Base-by-base conservation (phyloP, 2,888 invertebrate genomes). In the Tachina lurida region DNA sequence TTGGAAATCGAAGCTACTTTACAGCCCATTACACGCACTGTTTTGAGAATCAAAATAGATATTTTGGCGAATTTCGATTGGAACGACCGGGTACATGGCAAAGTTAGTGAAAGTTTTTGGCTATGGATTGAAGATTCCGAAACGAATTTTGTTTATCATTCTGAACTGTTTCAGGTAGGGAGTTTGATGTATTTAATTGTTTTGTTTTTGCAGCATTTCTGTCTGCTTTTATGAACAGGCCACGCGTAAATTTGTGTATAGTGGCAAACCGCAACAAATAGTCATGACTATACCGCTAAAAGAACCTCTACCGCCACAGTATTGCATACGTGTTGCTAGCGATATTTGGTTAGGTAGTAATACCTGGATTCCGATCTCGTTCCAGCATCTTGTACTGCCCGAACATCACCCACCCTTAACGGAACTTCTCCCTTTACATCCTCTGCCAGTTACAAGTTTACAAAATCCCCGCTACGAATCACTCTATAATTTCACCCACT, bases 91-190 rank as follows among this genome's bases (percentile, higher is more conserved):
- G 95, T 98, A 65, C 98, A 99, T 91, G 97, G 98, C 0, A 96
- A 96, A 92, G 95, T 95, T 0, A 95, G 96, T 0, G 98, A 99
- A 92, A 95, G 97, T 0, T 99, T 98, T 93, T 99, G 98, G 97
- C 95, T 99, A 84, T 99, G 99, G 98, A 97, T 99, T 45, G 99
- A 99, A 92, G 99, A 99, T 93, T 97, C 98, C 0, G 97, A 97
- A 56, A 96, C 95, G 71, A 98, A 99, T 91, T 96, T 96, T 88
- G 98, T 99, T 92, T 98, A 99, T 92, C 99, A 99, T 92, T 97
- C 97, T 76, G 99, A 99, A 92, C 96, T 97, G 90, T 97, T 99
- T 92, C 95, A 92, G 88, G 88, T 91, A 13, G 79, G 88, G 13
- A 15, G 7, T 49, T 12, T 41, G 10, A 17, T 31, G 31, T 31